Conservation (phyloP, 2,113 vertebrate species). For the Perccottus glenii region DNA sequence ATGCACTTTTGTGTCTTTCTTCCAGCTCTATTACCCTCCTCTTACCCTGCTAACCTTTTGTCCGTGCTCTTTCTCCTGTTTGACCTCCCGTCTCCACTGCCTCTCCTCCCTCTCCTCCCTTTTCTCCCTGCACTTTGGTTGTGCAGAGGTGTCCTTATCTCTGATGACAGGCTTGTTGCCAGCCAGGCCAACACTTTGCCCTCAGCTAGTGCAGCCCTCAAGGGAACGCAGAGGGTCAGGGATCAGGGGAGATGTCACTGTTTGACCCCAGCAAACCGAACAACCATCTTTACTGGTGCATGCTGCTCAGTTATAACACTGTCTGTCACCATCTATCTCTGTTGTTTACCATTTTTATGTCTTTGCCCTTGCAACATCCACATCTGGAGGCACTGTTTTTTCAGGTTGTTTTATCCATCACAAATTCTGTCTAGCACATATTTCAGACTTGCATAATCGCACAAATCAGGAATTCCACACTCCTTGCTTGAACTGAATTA, state of each 20-base stretch:
- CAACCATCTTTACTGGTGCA: constrained; percentile 30
- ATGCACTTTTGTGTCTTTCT: constrained; percentile 5
- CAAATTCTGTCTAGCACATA: background rate
- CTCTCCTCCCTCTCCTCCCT: constrained; percentile 31
- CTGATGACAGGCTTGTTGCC: constrained; percentile 59
- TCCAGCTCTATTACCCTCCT: constrained; percentile 30
- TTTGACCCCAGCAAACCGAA: constrained; percentile 41
- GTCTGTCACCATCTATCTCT: background rate
- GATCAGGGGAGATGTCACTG: constrained; percentile 45
- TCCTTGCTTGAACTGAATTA: background rate
- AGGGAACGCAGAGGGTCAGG: constrained; percentile 44
- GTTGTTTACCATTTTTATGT: constrained; percentile 20
- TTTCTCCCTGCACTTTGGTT: constrained; percentile 29
- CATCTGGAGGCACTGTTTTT: background rate
- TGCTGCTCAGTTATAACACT: constrained; percentile 9
- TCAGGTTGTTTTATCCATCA: background rate
- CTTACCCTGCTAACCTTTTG: constrained; percentile 26
- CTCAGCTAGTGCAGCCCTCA: constrained; percentile 46
- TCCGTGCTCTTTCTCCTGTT: constrained; percentile 37
- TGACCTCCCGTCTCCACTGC: constrained; percentile 55
- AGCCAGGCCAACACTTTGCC: constrained; percentile 58
- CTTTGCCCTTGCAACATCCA: constrained; percentile 14
- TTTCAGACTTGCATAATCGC: background rate
- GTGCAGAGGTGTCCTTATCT: constrained; percentile 62
- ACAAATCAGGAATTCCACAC: background rate